Percentiles rank a stretch among this genome's conserved stretches.
Evolutionary conservation across 2,888 invertebrate species (phyloP).

Genomic region (Diploptera punctata): DNA sequence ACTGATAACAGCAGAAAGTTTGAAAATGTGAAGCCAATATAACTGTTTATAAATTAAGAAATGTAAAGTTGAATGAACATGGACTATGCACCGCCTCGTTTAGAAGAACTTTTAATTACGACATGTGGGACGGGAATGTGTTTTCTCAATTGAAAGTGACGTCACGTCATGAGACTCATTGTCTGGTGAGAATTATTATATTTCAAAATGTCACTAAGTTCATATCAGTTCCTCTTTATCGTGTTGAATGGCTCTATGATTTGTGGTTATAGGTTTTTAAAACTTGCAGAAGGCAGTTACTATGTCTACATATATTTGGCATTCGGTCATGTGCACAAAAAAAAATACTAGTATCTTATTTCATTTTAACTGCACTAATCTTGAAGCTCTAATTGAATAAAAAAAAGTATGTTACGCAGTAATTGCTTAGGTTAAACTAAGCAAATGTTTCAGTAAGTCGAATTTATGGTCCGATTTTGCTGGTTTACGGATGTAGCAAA

Average conservation of each 20-base stretch:
- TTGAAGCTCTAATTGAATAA: too few relatives aligned
- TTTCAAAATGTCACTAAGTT: not conserved
- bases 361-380: too few relatives aligned
- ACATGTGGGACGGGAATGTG: not conserved
- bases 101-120: not conserved
- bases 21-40: not conserved
- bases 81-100: not conserved
- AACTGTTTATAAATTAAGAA: too few relatives aligned
- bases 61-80: not conserved
- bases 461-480: too few relatives aligned
- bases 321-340: too few relatives aligned
- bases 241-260: not conserved
- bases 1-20: not conserved
- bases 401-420: too few relatives aligned
- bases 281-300: not conserved
- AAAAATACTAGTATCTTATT: too few relatives aligned
- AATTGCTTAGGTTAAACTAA: too few relatives aligned
- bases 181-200: not conserved
- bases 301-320: too few relatives aligned
- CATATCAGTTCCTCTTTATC: not conserved
- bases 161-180: not conserved
- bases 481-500: too few relatives aligned
- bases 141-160: not conserved
- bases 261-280: not conserved
- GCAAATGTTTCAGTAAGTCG: too few relatives aligned